Evolutionary conservation across 2,797 vertebrate species (phyloP).

Genomic region (Mastacembelus armatus): DNA sequence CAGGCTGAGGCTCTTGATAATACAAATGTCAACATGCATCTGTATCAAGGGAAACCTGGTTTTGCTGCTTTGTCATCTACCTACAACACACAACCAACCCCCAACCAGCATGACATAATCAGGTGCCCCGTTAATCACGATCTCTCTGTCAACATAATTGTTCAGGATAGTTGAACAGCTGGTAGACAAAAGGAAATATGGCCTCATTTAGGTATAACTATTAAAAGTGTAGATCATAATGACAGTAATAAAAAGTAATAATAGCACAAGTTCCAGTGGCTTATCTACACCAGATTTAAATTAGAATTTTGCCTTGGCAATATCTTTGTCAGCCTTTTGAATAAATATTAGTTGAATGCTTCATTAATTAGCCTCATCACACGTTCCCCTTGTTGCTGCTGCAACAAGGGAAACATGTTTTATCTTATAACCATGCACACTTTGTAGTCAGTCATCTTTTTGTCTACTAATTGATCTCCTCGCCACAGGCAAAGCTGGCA

Average conservation of each 20-base stretch:
- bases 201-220: background rate
- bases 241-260: background rate
- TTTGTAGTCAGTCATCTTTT: too few relatives aligned
- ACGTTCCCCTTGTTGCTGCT: too few relatives aligned
- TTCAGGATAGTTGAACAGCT: background rate
- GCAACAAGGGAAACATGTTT: too few relatives aligned
- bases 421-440: too few relatives aligned
- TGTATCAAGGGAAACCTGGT: slow-evolving; percentile 33
- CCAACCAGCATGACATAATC: slow-evolving; percentile 40
- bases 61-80: slow-evolving; percentile 43
- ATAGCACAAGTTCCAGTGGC: too few relatives aligned
- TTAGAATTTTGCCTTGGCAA: background rate
- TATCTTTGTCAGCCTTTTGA: background rate
- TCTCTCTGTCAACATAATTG: slow-evolving; percentile 6
- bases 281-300: background rate
- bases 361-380: too few relatives aligned
- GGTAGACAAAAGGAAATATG: background rate
- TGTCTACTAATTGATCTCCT: slow-evolving; percentile 4
- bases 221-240: background rate
- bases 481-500: slow-evolving; percentile 19
- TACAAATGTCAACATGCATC: slow-evolving; percentile 55
- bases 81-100: slow-evolving; percentile 21
- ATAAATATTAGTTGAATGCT: background rate
- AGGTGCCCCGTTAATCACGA: slow-evolving; percentile 25
- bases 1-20: slow-evolving; percentile 44